Evolutionary conservation across 2,113 vertebrate species (phyloP).

Genomic region (Dinomys branickii): DNA sequence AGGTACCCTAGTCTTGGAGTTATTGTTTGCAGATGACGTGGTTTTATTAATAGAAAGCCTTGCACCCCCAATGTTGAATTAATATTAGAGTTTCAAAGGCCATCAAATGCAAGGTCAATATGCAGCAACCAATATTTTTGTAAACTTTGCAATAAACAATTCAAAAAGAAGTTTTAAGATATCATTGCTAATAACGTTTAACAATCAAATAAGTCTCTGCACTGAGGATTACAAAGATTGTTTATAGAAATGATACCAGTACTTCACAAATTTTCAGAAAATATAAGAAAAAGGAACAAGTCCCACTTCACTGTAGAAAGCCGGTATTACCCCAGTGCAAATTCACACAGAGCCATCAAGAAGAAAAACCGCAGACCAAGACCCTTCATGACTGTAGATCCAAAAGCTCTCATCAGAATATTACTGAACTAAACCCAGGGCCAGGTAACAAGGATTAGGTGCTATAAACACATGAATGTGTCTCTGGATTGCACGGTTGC

Average conservation of each 20-base stretch:
- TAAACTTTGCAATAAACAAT: not conserved
- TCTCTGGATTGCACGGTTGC: not conserved
- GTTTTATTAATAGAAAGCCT: not conserved
- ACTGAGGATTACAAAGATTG: not conserved
- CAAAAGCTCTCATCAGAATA: not conserved
- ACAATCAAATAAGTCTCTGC: not conserved
- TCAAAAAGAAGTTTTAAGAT: not conserved
- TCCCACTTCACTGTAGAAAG: not conserved
- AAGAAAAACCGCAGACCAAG: not conserved
- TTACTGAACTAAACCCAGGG: not conserved
- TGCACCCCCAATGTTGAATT: not conserved
- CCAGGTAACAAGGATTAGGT: not conserved
- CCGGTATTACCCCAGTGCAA: not conserved
- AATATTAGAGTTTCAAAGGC: not conserved
- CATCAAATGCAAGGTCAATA: not conserved
- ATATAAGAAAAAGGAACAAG: not conserved
- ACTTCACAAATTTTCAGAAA: not conserved
- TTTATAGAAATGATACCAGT: not conserved
- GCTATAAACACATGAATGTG: not conserved
- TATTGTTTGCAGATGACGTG: not conserved
- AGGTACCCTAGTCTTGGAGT: not conserved
- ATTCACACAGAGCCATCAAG: not conserved
- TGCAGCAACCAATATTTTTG: not conserved
- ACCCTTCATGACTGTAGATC: not conserved
- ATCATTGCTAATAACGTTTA: not conserved